Base-by-base conservation (phyloP, 2,113 vertebrate genomes). In the Brachyhypopomus gauderio region DNA sequence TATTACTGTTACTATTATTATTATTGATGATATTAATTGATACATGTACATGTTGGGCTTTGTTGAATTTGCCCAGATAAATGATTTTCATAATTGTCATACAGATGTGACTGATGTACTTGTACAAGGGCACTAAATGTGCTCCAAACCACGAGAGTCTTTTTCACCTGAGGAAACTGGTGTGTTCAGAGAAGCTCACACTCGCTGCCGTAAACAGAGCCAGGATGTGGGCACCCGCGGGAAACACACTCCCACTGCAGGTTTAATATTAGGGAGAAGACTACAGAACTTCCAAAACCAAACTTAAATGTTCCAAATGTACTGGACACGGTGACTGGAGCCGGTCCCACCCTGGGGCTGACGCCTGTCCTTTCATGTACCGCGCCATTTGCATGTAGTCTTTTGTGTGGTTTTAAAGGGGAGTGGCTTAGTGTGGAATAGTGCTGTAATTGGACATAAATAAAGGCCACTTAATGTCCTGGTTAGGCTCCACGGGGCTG, bases 171-270 rank as follows among this genome's bases (percentile, higher is more conserved):
- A 27, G 36, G 71, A 34, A 62, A 36, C 60, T 58, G 77, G 66
- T 85, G 83, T 85, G 80, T 81, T 77, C 84, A 75, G 80, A 86
- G 66, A 88, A 78, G 81, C 84, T 86, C 79, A 84, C 83, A 84
- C 84, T 76, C 82, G 79, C 87, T 86, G 75, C 78, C 75, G 58
- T 80, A 72, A 86, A 81, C 83, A 85, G 84, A 8, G 34, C 78
- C 55, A 84, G 82, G 83, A 89, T 87, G 86, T 74, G 87, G 84
- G 85, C 52, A 84, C 30, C 87, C 86, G 87, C 85, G 84, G 74
- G 82, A 88, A 91, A 88, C 85, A 23, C 79, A 52, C 80, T 88
- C 89, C 59, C 75, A 62, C 45, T 80, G 72, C 36, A 83, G 72
- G 34, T 52, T 72, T 48, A 48, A 41, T 36, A 19, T 56, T 30